These are phyloP conservation scores for Cartodere bifasciata DNA, from an alignment of 2,888 invertebrate genomes.

Conservation along the genomic window DNA sequence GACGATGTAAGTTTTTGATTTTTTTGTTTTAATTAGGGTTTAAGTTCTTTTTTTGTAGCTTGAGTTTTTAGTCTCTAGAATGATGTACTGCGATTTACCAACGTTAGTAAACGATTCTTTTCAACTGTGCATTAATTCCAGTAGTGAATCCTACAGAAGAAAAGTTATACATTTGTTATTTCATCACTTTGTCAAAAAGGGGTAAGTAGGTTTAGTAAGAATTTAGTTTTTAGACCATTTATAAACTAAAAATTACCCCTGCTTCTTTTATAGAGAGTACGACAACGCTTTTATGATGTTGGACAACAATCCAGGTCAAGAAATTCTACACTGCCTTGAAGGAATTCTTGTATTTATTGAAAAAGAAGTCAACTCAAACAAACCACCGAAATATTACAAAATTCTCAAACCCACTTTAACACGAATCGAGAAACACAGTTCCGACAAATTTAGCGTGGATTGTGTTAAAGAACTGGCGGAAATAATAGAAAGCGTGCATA, in stretches of 20 bases:
- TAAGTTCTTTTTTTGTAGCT: conserved; percentile 18
- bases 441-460: too few relatives aligned
- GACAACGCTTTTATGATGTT: conserved; percentile 26
- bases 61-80: conserved; percentile 24
- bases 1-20: conserved; percentile 23
- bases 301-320: conserved; percentile 22
- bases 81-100: conserved; percentile 27
- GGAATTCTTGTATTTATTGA: too few relatives aligned
- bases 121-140: conserved; percentile 19
- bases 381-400: too few relatives aligned
- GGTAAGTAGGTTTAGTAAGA: conserved; percentile 21
- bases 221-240: conserved; percentile 7
- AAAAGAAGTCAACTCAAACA: too few relatives aligned
- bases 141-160: conserved; percentile 18
- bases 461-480: too few relatives aligned
- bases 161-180: conserved; percentile 25
- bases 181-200: conserved; percentile 26
- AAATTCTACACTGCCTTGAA: conserved; percentile 10
- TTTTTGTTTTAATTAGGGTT: conserved; percentile 3
- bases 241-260: too few relatives aligned
- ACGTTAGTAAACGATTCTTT: conserved; percentile 32
- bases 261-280: conserved; percentile 22
- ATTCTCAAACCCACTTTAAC: too few relatives aligned
- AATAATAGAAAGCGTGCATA: too few relatives aligned
- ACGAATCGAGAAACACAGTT: too few relatives aligned